Evolutionary conservation across 2,888 invertebrate species (phyloP).

Genomic region (Tenthredo scrophulariae): DNA sequence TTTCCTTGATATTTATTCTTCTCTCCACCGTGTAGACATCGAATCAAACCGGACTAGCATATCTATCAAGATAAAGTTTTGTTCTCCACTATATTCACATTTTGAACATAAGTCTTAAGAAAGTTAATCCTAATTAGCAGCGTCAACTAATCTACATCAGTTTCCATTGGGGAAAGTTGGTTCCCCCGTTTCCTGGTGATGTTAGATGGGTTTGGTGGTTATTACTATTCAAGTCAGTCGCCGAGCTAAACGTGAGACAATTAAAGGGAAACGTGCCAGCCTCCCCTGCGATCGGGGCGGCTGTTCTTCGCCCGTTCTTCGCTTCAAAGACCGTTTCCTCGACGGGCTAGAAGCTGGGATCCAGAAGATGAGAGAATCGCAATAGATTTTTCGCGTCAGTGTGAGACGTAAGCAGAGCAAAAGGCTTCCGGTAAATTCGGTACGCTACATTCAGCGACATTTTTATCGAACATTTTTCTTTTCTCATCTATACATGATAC

Average conservation of each 20-base stretch:
- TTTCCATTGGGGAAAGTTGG: constrained; percentile 20
- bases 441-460: background rate
- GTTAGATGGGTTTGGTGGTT: constrained; percentile 48
- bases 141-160: constrained; percentile 46
- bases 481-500: background rate
- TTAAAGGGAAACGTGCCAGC: constrained; percentile 57
- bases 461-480: background rate
- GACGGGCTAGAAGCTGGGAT: background rate
- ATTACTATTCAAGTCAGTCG: constrained; percentile 56
- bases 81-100: background rate
- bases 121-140: constrained; percentile 46
- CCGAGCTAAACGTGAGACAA: constrained; percentile 59
- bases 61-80: background rate
- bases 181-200: background rate
- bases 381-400: constrained; percentile 44
- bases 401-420: background rate
- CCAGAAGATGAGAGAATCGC: background rate
- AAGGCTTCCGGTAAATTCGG: background rate
- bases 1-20: background rate
- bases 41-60: background rate
- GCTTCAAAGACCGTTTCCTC: background rate
- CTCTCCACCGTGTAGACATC: background rate
- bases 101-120: background rate
- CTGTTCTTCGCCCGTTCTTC: constrained; percentile 15
- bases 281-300: constrained; percentile 8